Evolutionary conservation across 2,888 invertebrate genomes (phyloP), one percentile per base, ranked within the genome.

Genomic region (Drosophila glabriapex): DNA sequence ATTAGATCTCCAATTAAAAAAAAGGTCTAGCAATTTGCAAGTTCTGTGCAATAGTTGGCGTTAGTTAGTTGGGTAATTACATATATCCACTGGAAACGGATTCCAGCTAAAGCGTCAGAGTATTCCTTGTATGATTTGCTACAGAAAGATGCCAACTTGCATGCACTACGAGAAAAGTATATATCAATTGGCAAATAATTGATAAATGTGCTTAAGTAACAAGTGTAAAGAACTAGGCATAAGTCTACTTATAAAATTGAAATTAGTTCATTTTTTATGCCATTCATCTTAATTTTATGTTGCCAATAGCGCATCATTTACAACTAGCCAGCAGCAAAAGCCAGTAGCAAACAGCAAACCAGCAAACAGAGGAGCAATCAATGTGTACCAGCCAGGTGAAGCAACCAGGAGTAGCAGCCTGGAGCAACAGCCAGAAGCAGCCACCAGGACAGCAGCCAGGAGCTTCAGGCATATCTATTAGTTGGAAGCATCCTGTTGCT

Each of bases 401-500:
- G 14, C 4, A 35, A 35, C 4, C 35, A 35, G 14, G 4, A 35
- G 0, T 4, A 14, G 35, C 4, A 35, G 14, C 14, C 35, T 35
- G 35, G 35, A 14, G 35, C 35, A 35, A 14, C 35, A 9, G 19
- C 19, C 39, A 19, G 19, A 19, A 19, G 19, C 39, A 39, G 19
- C 9, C 3, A 19, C 19, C 39, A 19, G 39, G 10, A n/a, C 41
- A n/a, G n/a, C 22, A 41, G n/a, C 22, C 46, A 14, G 16, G 22
- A 22, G 22, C 46, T 9, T 7, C 10, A 29, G 46, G 16, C 46
- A 16, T 25, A 16, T 16, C 25, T 9, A 9, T 4, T 16, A 25
- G 46, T 0, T 12, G 6, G 46, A 25, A 37, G 12, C 37, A 55
- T 25, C 46, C 64, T 64, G 43, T 41, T 64, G 60, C 46, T 29